Conservation (phyloP, 2,113 vertebrate genomes). For the Microtus oregoni region DNA sequence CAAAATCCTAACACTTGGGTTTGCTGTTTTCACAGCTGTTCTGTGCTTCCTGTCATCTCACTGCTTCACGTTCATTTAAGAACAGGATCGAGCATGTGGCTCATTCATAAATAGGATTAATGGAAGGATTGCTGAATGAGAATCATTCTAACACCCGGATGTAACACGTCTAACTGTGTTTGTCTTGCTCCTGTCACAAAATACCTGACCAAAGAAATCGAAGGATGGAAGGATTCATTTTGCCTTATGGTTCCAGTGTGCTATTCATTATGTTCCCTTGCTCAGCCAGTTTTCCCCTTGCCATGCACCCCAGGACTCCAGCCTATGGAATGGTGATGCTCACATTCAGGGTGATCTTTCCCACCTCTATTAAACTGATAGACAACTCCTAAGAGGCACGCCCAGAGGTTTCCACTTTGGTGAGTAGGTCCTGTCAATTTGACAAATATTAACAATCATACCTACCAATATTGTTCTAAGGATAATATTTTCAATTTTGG, state of each 20-base stretch:
- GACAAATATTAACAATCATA: not conserved
- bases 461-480: not conserved
- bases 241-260: not conserved
- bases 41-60: not conserved
- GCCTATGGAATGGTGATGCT: not conserved
- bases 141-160: constrained; percentile 17
- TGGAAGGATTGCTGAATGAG: not conserved
- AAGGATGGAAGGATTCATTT: not conserved
- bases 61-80: not conserved
- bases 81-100: not conserved
- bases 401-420: not conserved
- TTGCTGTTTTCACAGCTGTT: not conserved
- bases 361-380: not conserved
- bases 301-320: not conserved
- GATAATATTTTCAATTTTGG: not conserved
- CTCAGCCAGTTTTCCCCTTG: too few species aligned
- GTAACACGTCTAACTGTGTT: not conserved
- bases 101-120: not conserved
- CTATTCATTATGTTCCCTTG: too few species aligned
- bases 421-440: not conserved
- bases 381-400: too few species aligned
- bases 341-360: not conserved
- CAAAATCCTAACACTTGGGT: not conserved
- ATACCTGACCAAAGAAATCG: too few species aligned
- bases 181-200: not conserved